These are phyloP conservation scores for Galemys pyrenaicus DNA, from an alignment of 2,113 vertebrate genomes.

Conservation along the genomic window DNA sequence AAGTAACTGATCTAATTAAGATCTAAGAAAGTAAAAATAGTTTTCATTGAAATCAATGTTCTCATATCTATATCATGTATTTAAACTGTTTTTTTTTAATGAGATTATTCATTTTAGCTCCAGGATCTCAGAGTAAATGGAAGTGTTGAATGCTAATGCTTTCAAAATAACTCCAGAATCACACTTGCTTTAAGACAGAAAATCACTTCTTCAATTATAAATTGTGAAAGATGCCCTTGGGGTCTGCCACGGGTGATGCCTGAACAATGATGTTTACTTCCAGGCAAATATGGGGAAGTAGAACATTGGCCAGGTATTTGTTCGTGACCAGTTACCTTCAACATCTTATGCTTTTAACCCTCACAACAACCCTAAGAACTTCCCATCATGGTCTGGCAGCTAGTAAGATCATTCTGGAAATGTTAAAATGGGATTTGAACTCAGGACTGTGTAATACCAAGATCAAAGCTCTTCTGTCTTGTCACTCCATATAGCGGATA, in stretches of 20 bases:
- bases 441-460: neutral
- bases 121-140: neutral
- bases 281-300: neutral
- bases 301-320: neutral
- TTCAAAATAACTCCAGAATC: slow-evolving; percentile 35
- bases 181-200: neutral
- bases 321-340: neutral
- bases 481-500: neutral
- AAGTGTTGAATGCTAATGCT: slow-evolving; percentile 1
- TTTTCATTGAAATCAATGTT: neutral
- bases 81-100: neutral
- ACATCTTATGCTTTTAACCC: neutral
- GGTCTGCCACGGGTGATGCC: neutral
- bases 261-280: neutral
- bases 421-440: neutral
- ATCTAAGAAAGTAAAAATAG: neutral
- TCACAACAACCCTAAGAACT: neutral
- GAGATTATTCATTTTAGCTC: slow-evolving; percentile 16
- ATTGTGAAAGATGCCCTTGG: neutral
- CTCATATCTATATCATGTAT: neutral
- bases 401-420: neutral
- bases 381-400: neutral
- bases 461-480: too few relatives aligned
- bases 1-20: neutral
- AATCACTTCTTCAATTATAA: neutral